Base-by-base conservation (phyloP, 2,113 vertebrate genomes). In the Podocnemis expansa region DNA sequence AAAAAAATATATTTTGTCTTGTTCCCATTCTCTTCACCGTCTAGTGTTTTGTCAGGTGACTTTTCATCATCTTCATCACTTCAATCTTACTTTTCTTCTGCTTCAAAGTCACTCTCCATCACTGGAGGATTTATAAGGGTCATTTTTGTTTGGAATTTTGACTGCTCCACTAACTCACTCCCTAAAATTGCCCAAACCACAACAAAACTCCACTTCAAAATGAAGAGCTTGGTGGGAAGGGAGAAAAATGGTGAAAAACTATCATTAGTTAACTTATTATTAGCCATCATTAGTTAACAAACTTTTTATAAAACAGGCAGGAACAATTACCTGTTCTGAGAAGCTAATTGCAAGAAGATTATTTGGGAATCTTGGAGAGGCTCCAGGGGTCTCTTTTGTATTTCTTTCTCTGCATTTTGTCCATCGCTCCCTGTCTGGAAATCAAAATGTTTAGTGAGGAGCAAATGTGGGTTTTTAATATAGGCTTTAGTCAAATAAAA, bases 201-300 rank as follows among this genome's bases (percentile, higher is more conserved):
- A 63, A 13, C 34, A 63, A 34, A 63, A 34, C 60, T 63, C 31
- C 60, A 63, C 31, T 63, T 19, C 60, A 34, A 17, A 63, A 34
- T n/a, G 14, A 4, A 14, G 8, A n/a, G n/a, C n/a, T n/a, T n/a
- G 1, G 6, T 8, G 14, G 25, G 14, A 13, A 29, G 34, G 29
- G 13, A 63, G 31, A 34, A 34, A 34, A n/a, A n/a, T n/a, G n/a
- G n/a, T n/a, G n/a, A n/a, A n/a, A n/a, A n/a, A 17, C 7, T 6
- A 63, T 63, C 13, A 31, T 63, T 63, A 3, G 14, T n/a, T 34
- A 51, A 51, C 49, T n/a, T n/a, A n/a, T n/a, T n/a, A n/a, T n/a
- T n/a, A n/a, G 8, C 7, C 14, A 63, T 63, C 13, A 31, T 63
- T 63, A 3, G 14, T n/a, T 34, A 51, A 51, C 49, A 13, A 51